These are phyloP conservation scores for Muraenolepis orangiensis DNA, from an alignment of 2,797 vertebrate species.

Conservation along the genomic window DNA sequence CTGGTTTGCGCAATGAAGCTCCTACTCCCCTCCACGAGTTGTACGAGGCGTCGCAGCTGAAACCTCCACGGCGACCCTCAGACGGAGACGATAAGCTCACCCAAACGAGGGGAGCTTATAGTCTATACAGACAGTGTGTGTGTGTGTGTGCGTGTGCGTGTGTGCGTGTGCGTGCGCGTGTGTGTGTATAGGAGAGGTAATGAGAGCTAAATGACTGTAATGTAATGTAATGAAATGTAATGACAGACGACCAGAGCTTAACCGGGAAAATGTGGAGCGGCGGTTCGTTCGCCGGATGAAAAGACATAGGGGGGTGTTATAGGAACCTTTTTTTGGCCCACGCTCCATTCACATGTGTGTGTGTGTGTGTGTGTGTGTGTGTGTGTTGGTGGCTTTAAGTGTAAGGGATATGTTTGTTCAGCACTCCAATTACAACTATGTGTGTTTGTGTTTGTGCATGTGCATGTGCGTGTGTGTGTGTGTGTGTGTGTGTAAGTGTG, in stretches of 20 bases:
- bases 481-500: too few species aligned
- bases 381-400: background rate
- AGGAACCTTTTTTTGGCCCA: background rate
- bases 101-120: background rate
- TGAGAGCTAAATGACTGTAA: too few species aligned
- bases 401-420: background rate
- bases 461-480: too few species aligned
- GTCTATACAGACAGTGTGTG: too few species aligned
- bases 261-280: background rate
- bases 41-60: too few species aligned
- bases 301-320: background rate
- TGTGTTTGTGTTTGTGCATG: background rate
- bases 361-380: slow-evolving; percentile 3
- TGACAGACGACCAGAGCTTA: background rate
- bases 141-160: too few species aligned
- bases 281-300: background rate
- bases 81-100: background rate
- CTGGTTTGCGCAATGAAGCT: background rate
- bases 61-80: background rate
- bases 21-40: background rate
- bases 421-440: background rate
- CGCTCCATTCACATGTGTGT: background rate
- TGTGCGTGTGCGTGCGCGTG: too few species aligned
- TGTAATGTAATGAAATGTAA: too few species aligned
- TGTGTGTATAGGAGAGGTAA: too few species aligned